phyloP scores from a whole-genome alignment of 53 echinoderm and acorn worm genomes.

The Pentamera pediparva region DNA sequence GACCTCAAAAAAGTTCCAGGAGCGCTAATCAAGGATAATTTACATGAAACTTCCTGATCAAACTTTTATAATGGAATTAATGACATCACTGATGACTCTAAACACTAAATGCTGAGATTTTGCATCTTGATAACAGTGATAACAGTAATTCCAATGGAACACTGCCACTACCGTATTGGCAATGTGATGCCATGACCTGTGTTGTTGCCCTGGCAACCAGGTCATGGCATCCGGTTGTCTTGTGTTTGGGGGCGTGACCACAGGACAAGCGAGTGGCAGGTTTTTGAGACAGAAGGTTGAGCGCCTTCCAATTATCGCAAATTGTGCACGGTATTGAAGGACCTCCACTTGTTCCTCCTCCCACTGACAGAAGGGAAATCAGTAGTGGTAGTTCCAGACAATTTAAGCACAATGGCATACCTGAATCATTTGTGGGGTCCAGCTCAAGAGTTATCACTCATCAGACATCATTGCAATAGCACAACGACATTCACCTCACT shows the following conservation, averaged over 20 bases:
- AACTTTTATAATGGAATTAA: too few species aligned
- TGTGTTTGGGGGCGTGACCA: slow-evolving; percentile 15
- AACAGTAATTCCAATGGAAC: too few species aligned
- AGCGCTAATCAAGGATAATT: too few species aligned
- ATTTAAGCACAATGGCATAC: slow-evolving; percentile 24
- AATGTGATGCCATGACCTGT: too few species aligned
- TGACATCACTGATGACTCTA: too few species aligned
- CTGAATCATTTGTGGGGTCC: slow-evolving; percentile 14
- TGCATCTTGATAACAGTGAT: too few species aligned
- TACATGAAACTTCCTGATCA: too few species aligned
- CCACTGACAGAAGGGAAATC: slow-evolving; percentile 26
- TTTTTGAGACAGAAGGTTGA: slow-evolving; percentile 19
- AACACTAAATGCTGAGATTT: too few species aligned
- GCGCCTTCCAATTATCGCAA: slow-evolving; percentile 42
- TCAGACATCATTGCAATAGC: slow-evolving; percentile 6
- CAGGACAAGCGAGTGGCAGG: slow-evolving; percentile 5
- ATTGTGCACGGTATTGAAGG: slow-evolving; percentile 27
- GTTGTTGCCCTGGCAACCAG: too few species aligned
- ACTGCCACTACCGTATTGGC: too few species aligned
- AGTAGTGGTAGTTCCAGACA: slow-evolving; percentile 26
- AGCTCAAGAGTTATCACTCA: background rate
- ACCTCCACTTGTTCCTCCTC: slow-evolving; percentile 19
- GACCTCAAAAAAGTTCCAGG: too few species aligned
- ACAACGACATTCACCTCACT: slow-evolving; percentile 4
- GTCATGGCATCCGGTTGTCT: too few species aligned